Evolutionary conservation across 2,113 vertebrate species (phyloP).

Genomic region (Orycteropus afer): DNA sequence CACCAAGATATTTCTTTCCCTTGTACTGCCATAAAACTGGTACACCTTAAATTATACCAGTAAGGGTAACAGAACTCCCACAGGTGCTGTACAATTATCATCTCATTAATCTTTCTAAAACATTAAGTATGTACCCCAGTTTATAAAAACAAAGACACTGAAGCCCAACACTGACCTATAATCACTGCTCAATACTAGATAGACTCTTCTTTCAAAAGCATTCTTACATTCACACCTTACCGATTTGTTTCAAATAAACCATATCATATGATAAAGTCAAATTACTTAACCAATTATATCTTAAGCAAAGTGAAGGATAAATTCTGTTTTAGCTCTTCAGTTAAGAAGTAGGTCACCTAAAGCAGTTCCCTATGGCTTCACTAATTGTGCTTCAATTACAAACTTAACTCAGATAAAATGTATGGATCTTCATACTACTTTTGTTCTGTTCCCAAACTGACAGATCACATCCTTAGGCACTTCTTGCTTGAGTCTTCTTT

Average conservation of each 20-base stretch:
- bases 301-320: slow-evolving; percentile 53
- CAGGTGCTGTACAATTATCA: slow-evolving; percentile 61
- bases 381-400: slow-evolving; percentile 79
- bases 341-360: slow-evolving; percentile 82
- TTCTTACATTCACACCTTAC: not conserved
- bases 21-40: slow-evolving; percentile 41
- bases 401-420: slow-evolving; percentile 78
- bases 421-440: slow-evolving; percentile 64
- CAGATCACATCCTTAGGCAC: slow-evolving; percentile 69
- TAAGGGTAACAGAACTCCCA: slow-evolving; percentile 61
- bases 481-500: slow-evolving; percentile 69
- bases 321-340: slow-evolving; percentile 39
- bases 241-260: slow-evolving; percentile 53
- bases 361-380: slow-evolving; percentile 73
- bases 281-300: slow-evolving; percentile 25
- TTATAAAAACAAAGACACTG: slow-evolving; percentile 61
- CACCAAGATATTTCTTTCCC: not conserved
- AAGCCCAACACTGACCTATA: slow-evolving; percentile 2
- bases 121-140: slow-evolving; percentile 62
- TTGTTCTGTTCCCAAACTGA: slow-evolving; percentile 71
- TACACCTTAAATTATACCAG: slow-evolving; percentile 51
- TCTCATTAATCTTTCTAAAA: slow-evolving; percentile 68
- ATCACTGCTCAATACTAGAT: not conserved
- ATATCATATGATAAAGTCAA: not conserved
- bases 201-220: not conserved